phyloP scores from a whole-genome alignment of 2,888 invertebrate species.

The Lasioglossum figueresi region DNA sequence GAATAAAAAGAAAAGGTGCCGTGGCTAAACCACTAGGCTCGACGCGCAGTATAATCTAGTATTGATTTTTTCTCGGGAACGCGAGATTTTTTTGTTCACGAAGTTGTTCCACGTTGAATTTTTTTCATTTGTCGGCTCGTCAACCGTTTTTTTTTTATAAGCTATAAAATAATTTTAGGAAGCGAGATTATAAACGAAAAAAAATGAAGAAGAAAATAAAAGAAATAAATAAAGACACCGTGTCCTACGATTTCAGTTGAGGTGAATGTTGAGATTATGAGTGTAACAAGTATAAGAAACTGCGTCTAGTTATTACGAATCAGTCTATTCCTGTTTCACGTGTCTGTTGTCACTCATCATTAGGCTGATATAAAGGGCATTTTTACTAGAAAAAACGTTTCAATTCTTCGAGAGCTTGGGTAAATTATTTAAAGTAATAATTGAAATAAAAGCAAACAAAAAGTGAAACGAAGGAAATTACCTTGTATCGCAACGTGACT shows the following conservation, averaged over 20 bases:
- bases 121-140: constrained; percentile 25
- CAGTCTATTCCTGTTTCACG: constrained; percentile 22
- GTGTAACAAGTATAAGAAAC: constrained; percentile 31
- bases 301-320: constrained; percentile 35
- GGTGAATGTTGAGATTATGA: constrained; percentile 28
- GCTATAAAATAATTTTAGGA: constrained; percentile 25
- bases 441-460: constrained; percentile 1
- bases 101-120: constrained; percentile 20
- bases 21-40: constrained; percentile 72
- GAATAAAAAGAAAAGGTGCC: constrained; percentile 67
- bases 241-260: constrained; percentile 33
- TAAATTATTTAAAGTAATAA: constrained; percentile 39
- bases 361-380: constrained; percentile 59
- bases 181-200: constrained; percentile 12
- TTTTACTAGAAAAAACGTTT: constrained; percentile 46
- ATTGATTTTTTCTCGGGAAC: constrained; percentile 32
- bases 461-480: constrained; percentile 11
- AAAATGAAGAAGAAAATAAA: constrained; percentile 9
- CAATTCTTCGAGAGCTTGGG: constrained; percentile 32
- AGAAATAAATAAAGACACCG: constrained; percentile 17
- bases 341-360: constrained; percentile 31
- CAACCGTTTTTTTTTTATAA: constrained; percentile 17
- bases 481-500: constrained; percentile 35
- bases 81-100: constrained; percentile 16
- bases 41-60: constrained; percentile 43